A percentile compares a stretch with the other conserved stretches of the same genome.
These are phyloP conservation scores for Wiebesia pumilae DNA, from an alignment of 1,140 invertebrate genomes.

Conservation along the genomic window DNA sequence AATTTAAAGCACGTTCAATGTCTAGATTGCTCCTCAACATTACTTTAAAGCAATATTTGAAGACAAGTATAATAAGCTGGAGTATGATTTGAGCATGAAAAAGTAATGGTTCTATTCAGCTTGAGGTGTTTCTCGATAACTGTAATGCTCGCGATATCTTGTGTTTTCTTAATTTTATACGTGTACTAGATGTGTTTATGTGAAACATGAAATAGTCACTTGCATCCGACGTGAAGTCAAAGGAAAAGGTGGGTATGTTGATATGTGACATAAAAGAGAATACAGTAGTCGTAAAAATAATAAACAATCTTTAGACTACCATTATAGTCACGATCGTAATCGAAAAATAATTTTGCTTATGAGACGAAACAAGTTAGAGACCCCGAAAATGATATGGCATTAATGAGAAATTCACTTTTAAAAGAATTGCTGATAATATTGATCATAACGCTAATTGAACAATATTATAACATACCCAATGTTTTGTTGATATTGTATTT, in stretches of 20 bases:
- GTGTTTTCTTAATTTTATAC: no score
- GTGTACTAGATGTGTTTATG: no score
- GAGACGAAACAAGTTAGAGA: background rate
- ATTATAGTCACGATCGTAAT: background rate
- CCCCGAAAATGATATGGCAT: background rate
- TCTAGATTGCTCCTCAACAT: no score
- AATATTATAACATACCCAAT: background rate
- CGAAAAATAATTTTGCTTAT: background rate
- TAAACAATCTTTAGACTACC: background rate
- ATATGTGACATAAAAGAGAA: background rate
- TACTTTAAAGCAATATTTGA: no score
- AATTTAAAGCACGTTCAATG: no score
- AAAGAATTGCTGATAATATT: background rate
- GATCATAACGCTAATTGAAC: background rate
- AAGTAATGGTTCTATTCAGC: no score
- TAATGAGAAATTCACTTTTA: background rate
- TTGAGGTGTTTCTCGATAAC: no score
- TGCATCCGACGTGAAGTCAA: background rate
- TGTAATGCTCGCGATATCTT: background rate
- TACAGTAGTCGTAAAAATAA: background rate
- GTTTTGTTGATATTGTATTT: no score
- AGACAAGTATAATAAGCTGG: no score
- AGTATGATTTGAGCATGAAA: no score
- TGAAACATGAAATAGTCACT: background rate
- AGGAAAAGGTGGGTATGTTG: background rate